Percentiles rank a stretch among this genome's conserved stretches.
phyloP scores from a whole-genome alignment of 2,888 invertebrate species.

The Xanthorhoe designata region DNA sequence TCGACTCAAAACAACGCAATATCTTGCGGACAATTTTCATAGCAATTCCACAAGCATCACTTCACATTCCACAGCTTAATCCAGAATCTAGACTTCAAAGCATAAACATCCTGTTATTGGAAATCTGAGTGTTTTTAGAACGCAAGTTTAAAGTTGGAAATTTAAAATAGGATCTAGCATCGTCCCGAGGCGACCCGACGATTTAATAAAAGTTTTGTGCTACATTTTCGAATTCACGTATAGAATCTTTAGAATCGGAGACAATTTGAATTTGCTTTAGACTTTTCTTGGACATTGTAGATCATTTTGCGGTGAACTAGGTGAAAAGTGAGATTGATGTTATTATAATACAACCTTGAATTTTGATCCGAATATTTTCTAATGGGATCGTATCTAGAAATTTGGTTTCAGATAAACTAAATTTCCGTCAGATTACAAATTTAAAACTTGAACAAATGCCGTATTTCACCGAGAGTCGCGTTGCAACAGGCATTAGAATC shows the following conservation, averaged over 20 bases:
- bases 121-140: conserved; percentile 60
- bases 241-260: background rate
- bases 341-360: too few relatives aligned
- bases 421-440: too few relatives aligned
- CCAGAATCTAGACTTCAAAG: conserved; percentile 48
- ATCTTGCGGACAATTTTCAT: conserved; percentile 20
- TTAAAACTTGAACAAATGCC: too few relatives aligned
- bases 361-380: too few relatives aligned
- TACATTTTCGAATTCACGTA: conserved; percentile 20
- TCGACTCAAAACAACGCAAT: conserved; percentile 26
- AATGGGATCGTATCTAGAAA: too few relatives aligned
- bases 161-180: conserved; percentile 67
- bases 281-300: conserved; percentile 1
- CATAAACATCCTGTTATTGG: conserved; percentile 52
- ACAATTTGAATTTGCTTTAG: conserved; percentile 2
- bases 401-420: too few relatives aligned
- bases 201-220: conserved; percentile 33
- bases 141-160: conserved; percentile 50
- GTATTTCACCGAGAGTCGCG: too few relatives aligned
- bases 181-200: conserved; percentile 53
- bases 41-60: conserved; percentile 24
- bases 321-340: too few relatives aligned
- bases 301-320: too few relatives aligned
- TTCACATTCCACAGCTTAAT: conserved; percentile 41
- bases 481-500: too few relatives aligned